Evolutionary conservation across 2,797 vertebrate species (phyloP).

Genomic region (Zenarchopterus dispar): DNA sequence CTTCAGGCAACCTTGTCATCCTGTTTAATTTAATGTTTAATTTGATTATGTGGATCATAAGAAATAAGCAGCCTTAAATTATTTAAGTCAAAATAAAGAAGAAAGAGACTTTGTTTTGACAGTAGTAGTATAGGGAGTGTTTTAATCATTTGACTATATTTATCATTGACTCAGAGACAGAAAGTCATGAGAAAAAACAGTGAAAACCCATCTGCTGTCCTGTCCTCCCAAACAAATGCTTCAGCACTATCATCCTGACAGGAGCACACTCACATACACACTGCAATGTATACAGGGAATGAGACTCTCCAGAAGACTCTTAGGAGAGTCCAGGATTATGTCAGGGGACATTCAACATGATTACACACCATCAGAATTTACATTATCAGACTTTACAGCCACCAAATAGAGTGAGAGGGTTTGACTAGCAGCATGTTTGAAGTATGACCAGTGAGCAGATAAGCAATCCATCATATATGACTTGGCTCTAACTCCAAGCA

Average conservation of each 20-base stretch:
- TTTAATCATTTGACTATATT: no score
- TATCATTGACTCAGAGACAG: no score
- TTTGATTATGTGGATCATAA: no score
- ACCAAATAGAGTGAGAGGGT: background rate
- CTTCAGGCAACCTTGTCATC: no score
- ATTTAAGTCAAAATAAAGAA: no score
- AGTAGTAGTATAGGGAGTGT: no score
- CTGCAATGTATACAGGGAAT: conserved; percentile 16
- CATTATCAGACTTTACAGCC: no score
- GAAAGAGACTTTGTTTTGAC: no score
- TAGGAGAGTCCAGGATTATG: conserved; percentile 51
- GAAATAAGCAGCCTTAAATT: no score
- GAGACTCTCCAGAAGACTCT: conserved; percentile 18
- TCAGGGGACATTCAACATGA: conserved; percentile 40
- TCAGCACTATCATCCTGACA: background rate
- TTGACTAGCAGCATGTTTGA: conserved; percentile 13
- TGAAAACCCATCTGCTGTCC: no score
- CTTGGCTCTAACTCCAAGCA: conserved; percentile 6
- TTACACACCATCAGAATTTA: conserved; percentile 44
- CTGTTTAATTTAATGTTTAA: no score
- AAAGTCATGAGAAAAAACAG: no score
- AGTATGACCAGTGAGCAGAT: conserved; percentile 14
- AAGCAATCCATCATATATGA: background rate
- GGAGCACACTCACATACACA: conserved; percentile 10
- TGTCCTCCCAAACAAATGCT: background rate